These are phyloP conservation scores for Neomonachus schauinslandi DNA, from an alignment of 2,113 vertebrate species.

Conservation along the genomic window DNA sequence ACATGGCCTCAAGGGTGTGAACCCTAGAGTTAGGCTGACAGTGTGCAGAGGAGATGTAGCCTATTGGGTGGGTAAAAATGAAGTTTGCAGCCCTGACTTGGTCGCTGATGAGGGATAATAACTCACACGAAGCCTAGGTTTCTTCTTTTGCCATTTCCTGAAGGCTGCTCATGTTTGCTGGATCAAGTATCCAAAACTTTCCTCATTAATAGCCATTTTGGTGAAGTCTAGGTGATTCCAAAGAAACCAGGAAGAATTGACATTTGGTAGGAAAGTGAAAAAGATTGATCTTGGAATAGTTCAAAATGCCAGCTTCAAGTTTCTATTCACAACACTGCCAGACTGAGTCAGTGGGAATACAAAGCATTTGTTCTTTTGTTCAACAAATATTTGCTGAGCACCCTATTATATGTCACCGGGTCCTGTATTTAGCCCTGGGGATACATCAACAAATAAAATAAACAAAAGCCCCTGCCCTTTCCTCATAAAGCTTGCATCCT, in stretches of 20 bases:
- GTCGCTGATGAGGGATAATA: background rate
- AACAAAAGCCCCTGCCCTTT: background rate
- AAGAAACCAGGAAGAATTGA: background rate
- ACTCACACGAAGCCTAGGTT: background rate
- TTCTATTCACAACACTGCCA: background rate
- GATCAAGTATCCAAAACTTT: background rate
- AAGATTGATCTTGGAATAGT: conserved; percentile 30
- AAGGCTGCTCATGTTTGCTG: background rate
- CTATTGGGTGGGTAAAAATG: background rate
- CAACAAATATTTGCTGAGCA: background rate
- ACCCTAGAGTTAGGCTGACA: background rate
- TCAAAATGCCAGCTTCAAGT: conserved; percentile 37
- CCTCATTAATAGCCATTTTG: background rate
- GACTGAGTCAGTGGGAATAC: background rate
- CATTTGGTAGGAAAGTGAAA: conserved; percentile 49
- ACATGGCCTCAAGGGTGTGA: background rate
- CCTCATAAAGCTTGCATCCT: background rate
- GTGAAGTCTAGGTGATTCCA: background rate
- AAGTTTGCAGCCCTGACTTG: background rate
- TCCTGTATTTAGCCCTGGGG: background rate
- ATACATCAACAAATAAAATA: conserved; percentile 1
- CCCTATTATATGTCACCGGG: background rate
- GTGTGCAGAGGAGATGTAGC: background rate
- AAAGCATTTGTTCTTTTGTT: background rate
- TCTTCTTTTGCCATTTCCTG: background rate